Conservation (phyloP, 2,888 invertebrate genomes). For the Nemoura dubitans region DNA sequence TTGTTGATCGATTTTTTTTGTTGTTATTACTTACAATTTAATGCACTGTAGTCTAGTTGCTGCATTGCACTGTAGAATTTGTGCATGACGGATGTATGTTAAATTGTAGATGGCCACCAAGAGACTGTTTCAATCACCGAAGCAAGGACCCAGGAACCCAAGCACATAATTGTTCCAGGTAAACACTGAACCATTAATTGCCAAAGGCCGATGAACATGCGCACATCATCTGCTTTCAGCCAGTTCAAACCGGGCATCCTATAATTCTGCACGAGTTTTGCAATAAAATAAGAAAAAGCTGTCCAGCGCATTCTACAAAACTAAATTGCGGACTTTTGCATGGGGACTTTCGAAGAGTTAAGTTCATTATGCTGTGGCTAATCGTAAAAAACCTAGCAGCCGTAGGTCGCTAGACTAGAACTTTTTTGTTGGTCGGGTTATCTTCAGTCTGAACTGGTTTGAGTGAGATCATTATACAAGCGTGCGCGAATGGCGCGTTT, state of each 20-base stretch:
- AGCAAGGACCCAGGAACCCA: neutral
- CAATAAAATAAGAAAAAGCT: neutral
- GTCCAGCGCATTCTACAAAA: neutral
- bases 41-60: neutral
- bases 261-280: neutral
- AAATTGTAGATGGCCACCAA: neutral
- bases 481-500: neutral
- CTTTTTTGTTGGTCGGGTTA: neutral
- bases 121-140: slow-evolving; percentile 24
- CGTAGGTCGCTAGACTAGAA: neutral
- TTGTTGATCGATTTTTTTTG: too few relatives aligned
- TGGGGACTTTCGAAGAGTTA: neutral
- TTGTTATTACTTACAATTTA: neutral
- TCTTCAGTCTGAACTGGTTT: neutral
- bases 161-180: slow-evolving; percentile 21
- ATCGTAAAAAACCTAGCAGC: neutral
- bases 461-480: neutral
- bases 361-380: neutral
- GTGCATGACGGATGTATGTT: slow-evolving; percentile 1
- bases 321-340: neutral
- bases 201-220: neutral
- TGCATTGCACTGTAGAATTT: slow-evolving; percentile 16
- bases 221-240: neutral
- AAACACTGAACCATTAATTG: neutral
- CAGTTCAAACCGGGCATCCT: too few relatives aligned